Conservation (phyloP, 2,113 vertebrate genomes). For the Ophiodon elongatus region DNA sequence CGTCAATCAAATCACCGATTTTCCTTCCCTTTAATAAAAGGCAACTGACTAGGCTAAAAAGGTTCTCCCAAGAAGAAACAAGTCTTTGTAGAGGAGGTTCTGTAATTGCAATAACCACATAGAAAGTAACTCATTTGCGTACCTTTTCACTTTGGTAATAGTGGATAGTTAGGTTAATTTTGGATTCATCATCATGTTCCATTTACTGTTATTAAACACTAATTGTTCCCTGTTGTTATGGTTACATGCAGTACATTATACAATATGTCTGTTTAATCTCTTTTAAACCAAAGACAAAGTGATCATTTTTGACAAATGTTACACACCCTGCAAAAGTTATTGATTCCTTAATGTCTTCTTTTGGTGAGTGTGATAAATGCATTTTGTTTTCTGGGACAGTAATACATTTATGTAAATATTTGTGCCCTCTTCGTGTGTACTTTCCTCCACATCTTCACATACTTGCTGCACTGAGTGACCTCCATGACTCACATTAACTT, state of each 20-base stretch:
- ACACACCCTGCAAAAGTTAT: background rate
- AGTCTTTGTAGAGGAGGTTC: background rate
- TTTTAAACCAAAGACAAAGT: background rate
- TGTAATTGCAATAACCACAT: background rate
- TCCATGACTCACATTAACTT: conserved; percentile 61
- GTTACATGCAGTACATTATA: background rate
- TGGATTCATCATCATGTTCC: background rate
- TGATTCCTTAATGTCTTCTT: background rate
- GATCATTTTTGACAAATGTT: background rate
- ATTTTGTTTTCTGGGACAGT: background rate
- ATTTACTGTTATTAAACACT: background rate
- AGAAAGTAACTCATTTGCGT: background rate
- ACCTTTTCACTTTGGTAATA: background rate
- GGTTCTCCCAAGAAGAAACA: background rate
- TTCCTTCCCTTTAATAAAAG: background rate
- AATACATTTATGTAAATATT: background rate
- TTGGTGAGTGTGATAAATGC: background rate
- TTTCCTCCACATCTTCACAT: conserved; percentile 15
- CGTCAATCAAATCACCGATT: conserved; percentile 4
- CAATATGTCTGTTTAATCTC: background rate
- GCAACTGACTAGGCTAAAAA: background rate
- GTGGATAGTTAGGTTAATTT: background rate
- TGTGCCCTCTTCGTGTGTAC: background rate
- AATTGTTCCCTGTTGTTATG: background rate
- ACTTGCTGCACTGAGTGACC: conserved; percentile 50